These are phyloP conservation scores for Ochropacha duplaris DNA, from an alignment of 2,888 invertebrate species.

Conservation along the genomic window DNA sequence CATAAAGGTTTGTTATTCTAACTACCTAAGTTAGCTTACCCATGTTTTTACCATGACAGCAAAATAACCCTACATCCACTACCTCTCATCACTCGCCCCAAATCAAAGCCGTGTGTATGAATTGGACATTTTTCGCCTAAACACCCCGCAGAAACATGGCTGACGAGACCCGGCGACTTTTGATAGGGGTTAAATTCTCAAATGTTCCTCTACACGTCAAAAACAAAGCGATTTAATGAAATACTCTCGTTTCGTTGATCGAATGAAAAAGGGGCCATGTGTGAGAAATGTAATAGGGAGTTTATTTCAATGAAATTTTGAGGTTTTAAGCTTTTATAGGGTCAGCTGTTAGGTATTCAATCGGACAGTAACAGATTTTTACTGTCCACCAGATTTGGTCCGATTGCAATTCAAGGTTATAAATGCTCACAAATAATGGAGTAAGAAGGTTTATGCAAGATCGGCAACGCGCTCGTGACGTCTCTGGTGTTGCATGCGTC, in stretches of 20 bases:
- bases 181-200: conserved; percentile 45
- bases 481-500: no score
- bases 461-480: no score
- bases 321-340: no score
- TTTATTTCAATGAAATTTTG: not conserved
- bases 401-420: no score
- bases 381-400: no score
- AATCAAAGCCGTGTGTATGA: conserved; percentile 34
- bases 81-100: conserved; percentile 9
- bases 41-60: no score
- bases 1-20: no score
- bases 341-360: no score
- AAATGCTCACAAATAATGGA: no score
- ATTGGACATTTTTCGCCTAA: conserved; percentile 49
- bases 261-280: not conserved
- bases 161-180: conserved; percentile 8
- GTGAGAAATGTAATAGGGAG: not conserved
- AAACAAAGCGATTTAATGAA: conserved; percentile 1
- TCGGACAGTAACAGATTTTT: no score
- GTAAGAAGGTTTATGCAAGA: no score
- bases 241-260: not conserved
- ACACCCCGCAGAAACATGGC: conserved; percentile 30
- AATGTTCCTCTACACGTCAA: conserved; percentile 2
- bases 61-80: conserved; percentile 9
- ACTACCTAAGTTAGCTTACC: no score